Conservation (phyloP, 2,797 vertebrate species). For the Podarcis siculus region DNA sequence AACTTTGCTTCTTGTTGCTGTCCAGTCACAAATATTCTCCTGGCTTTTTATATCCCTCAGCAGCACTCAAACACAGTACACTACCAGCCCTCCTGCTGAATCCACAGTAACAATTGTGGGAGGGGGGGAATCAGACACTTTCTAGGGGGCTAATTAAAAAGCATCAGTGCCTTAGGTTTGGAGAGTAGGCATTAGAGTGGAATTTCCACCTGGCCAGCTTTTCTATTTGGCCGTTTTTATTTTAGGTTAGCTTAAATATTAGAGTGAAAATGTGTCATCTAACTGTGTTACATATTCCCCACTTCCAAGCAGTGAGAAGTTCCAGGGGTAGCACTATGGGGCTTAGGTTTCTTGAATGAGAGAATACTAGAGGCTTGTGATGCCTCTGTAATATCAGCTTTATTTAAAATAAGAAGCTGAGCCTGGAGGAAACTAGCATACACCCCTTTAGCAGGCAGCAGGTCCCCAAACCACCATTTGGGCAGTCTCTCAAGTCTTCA, state of each 20-base stretch:
- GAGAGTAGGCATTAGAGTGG: background rate
- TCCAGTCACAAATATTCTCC: background rate
- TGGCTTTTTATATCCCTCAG: background rate
- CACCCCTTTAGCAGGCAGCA: background rate
- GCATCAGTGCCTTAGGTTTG: background rate
- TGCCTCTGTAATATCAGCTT: background rate
- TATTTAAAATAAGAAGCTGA: background rate
- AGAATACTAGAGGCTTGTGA: background rate
- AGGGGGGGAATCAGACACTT: background rate
- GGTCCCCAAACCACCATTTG: background rate
- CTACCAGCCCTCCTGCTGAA: background rate
- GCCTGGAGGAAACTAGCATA: background rate
- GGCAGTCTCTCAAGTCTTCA: background rate
- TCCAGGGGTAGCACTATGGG: background rate
- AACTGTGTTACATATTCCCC: background rate
- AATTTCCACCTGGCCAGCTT: slow-evolving; percentile 4
- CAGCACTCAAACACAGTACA: background rate
- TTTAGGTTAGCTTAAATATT: background rate
- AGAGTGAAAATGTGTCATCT: background rate
- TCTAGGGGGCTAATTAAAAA: slow-evolving; percentile 8
- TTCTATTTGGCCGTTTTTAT: background rate
- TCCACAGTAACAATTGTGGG: background rate
- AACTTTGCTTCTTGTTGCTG: background rate
- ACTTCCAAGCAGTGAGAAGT: background rate
- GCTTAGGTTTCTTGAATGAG: background rate